Evolutionary conservation across 2,113 vertebrate genomes (phyloP).

Genomic region (Anarhynchus alexandrinus): DNA sequence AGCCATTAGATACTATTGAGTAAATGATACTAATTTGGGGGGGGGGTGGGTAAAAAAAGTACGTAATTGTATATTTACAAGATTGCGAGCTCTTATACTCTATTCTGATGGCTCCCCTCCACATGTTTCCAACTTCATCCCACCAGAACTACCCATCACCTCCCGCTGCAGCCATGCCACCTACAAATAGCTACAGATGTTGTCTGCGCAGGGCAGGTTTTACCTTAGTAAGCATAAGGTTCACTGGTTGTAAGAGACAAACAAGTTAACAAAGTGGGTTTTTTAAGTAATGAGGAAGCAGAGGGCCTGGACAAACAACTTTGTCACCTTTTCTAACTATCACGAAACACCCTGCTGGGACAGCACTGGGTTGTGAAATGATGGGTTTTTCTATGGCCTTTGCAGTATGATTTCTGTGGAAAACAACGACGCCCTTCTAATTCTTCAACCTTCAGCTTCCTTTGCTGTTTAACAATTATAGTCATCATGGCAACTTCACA

Average conservation of each 20-base stretch:
- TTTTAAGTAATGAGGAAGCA: neutral
- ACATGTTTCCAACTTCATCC: neutral
- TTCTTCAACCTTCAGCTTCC: neutral
- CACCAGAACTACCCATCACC: neutral
- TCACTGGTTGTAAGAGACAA: neutral
- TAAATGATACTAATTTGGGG: neutral
- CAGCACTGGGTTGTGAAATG: neutral
- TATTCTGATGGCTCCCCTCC: neutral
- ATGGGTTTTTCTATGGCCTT: neutral
- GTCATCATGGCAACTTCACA: neutral
- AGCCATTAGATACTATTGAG: constrained; percentile 10
- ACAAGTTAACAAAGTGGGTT: neutral
- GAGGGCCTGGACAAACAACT: neutral
- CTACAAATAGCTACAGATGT: neutral
- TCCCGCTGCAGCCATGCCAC: neutral
- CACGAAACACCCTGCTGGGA: neutral
- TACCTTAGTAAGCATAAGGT: neutral
- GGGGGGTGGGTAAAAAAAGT: neutral
- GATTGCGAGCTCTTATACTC: neutral
- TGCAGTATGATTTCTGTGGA: neutral
- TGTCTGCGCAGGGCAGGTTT: neutral
- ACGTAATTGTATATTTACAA: constrained; percentile 6
- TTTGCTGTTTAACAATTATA: neutral
- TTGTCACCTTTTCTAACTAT: neutral
- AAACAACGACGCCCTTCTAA: neutral